phyloP scores from a whole-genome alignment of 2,113 vertebrate genomes.

The Gymnobelideus leadbeateri region DNA sequence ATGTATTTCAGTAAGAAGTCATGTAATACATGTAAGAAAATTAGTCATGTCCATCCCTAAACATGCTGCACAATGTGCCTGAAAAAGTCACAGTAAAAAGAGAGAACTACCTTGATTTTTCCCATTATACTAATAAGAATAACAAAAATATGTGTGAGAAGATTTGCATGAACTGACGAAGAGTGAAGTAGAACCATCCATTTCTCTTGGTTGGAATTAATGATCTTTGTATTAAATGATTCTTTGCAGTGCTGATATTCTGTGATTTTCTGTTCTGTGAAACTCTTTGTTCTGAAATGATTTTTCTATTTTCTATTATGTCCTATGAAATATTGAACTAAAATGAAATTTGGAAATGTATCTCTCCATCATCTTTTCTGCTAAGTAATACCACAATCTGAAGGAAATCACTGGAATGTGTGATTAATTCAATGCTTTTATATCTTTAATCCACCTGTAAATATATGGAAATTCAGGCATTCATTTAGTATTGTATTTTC shows the following conservation, averaged over 20 bases:
- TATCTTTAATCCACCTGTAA: neutral
- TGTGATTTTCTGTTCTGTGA: neutral
- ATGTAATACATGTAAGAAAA: neutral
- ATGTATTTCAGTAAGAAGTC: neutral
- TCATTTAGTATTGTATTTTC: neutral
- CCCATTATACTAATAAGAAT: neutral
- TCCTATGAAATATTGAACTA: neutral
- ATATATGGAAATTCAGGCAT: neutral
- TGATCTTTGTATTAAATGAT: neutral
- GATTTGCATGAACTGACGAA: neutral
- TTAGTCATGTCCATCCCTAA: neutral
- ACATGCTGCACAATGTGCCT: neutral
- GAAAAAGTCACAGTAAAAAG: neutral
- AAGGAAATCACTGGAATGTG: neutral
- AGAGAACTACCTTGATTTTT: neutral
- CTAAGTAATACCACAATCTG: neutral
- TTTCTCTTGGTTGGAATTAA: neutral
- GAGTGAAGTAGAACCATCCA: neutral
- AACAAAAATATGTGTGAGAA: neutral
- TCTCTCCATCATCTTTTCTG: neutral
- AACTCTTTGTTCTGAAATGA: neutral
- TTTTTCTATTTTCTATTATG: neutral
- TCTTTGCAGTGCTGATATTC: neutral
- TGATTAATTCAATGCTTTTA: neutral
- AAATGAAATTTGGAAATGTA: neutral